Percentiles rank a stretch among this genome's conserved stretches.
Evolutionary conservation across 2,797 vertebrate genomes (phyloP).

Genomic region (Pantherophis alleghaniensis): DNA sequence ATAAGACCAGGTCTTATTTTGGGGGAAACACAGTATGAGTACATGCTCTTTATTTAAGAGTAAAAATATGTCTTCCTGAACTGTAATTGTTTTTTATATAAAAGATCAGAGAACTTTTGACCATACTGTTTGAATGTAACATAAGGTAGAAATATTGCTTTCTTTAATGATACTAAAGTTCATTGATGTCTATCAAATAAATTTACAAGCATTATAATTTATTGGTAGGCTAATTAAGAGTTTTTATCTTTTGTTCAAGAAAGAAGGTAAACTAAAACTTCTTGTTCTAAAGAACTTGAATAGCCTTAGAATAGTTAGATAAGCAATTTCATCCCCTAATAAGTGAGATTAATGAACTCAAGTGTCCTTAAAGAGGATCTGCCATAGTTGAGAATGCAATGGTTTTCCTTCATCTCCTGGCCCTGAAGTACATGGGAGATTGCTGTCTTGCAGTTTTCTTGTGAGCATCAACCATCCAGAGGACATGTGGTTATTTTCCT

Average conservation of each 20-base stretch:
- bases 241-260: neutral
- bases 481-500: neutral
- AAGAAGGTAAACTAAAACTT: neutral
- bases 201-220: neutral
- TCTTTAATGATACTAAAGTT: neutral
- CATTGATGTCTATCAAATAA: neutral
- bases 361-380: neutral
- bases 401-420: neutral
- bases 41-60: neutral
- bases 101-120: neutral
- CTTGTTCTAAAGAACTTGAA: neutral
- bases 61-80: neutral
- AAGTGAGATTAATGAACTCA: neutral
- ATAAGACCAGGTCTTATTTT: neutral
- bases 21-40: too few relatives aligned
- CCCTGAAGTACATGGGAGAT: neutral
- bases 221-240: neutral
- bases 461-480: neutral
- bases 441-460: neutral
- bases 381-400: neutral
- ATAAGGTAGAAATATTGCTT: neutral
- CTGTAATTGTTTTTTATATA: neutral
- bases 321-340: neutral
- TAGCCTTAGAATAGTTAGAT: neutral
- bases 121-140: neutral